Evolutionary conservation across 2,113 vertebrate genomes (phyloP).

Genomic region (Caranx melampygus): DNA sequence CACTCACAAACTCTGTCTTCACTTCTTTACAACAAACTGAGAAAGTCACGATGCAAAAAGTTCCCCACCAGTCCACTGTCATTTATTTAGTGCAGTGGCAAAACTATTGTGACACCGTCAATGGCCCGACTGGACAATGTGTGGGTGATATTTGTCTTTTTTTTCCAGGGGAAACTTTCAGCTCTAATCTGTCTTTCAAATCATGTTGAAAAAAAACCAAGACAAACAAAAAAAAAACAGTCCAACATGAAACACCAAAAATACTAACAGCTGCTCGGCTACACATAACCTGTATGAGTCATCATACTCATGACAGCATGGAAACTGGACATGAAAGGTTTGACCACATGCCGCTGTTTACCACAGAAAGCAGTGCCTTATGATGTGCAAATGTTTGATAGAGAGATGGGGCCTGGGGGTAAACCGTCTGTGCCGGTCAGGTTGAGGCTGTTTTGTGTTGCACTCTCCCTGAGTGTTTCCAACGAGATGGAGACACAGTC

Average conservation of each 20-base stretch:
- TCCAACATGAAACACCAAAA: neutral
- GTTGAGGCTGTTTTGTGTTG: slow-evolving; percentile 22
- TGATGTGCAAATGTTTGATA: slow-evolving; percentile 22
- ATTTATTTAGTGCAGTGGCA: neutral
- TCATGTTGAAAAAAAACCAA: no score
- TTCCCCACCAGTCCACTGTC: neutral
- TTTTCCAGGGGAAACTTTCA: neutral
- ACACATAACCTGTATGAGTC: neutral
- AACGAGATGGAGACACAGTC: slow-evolving; percentile 31
- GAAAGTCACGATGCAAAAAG: neutral
- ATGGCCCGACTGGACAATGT: neutral
- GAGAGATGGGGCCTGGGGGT: slow-evolving; percentile 12
- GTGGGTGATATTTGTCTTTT: neutral
- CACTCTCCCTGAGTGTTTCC: slow-evolving; percentile 23
- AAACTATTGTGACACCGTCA: neutral
- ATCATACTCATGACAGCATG: neutral
- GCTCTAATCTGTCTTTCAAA: neutral
- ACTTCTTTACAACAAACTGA: neutral
- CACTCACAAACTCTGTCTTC: neutral
- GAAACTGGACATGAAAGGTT: slow-evolving; percentile 1
- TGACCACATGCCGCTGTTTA: slow-evolving; percentile 3
- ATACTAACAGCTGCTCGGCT: neutral
- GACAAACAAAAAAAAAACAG: no score
- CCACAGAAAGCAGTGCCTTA: neutral
- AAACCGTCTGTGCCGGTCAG: slow-evolving; percentile 28